These are phyloP conservation scores for Ctenopoma kingsleyae DNA, from an alignment of 2,797 vertebrate genomes.

Conservation along the genomic window DNA sequence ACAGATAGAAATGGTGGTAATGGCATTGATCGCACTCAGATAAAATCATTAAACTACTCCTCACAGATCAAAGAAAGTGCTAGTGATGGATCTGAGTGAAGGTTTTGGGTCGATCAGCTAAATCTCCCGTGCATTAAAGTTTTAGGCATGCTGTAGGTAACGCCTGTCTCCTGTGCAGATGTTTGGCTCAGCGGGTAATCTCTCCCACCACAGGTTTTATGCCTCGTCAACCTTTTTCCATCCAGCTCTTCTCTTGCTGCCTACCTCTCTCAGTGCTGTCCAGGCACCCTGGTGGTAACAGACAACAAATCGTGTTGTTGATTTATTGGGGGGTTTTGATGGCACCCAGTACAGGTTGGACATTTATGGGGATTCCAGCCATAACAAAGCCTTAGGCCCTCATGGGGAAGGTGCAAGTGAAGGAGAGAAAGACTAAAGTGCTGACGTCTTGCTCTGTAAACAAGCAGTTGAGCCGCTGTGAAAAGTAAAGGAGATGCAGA, in stretches of 20 bases:
- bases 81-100: too few relatives aligned
- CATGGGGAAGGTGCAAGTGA: conserved; percentile 43
- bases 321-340: conserved; percentile 57
- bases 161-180: conserved; percentile 53
- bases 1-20: too few relatives aligned
- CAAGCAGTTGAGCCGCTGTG: conserved; percentile 15
- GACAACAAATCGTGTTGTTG: conserved; percentile 48
- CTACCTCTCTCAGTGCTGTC: conserved; percentile 47
- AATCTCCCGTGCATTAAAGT: conserved; percentile 8
- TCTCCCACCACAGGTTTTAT: conserved; percentile 39
- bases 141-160: conserved; percentile 28
- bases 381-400: conserved; percentile 59
- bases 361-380: conserved; percentile 76
- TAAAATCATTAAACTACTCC: neutral
- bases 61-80: too few relatives aligned
- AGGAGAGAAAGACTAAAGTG: conserved; percentile 42
- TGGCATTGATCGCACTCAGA: neutral
- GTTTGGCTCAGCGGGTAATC: conserved; percentile 43
- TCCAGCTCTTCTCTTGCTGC: conserved; percentile 14
- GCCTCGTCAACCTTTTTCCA: conserved; percentile 50
- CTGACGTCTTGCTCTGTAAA: conserved; percentile 42
- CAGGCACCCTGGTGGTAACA: conserved; percentile 37
- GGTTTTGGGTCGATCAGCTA: too few relatives aligned
- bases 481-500: conserved; percentile 36
- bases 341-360: conserved; percentile 41